phyloP scores from a whole-genome alignment of 2,888 invertebrate species.

The Lasioglossum lativentre region DNA sequence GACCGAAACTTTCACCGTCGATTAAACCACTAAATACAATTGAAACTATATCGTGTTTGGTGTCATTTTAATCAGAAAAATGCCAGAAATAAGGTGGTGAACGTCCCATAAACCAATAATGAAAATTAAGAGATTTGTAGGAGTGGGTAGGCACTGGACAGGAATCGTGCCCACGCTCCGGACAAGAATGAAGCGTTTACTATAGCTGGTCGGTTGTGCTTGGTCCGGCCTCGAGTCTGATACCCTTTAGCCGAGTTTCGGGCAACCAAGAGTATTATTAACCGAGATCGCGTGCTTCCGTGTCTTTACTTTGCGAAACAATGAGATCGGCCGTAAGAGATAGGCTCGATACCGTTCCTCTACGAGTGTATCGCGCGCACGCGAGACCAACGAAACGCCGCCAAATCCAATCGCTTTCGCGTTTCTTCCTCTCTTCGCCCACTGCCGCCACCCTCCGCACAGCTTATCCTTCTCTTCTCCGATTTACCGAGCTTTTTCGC shows the following conservation, averaged over 20 bases:
- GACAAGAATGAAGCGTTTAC: too few relatives aligned
- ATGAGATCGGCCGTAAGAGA: conserved; percentile 52
- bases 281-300: conserved; percentile 71
- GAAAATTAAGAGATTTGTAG: too few relatives aligned
- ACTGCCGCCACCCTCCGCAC: neutral
- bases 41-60: too few relatives aligned
- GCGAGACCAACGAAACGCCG: neutral
- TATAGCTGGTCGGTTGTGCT: too few relatives aligned
- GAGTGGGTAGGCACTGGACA: too few relatives aligned
- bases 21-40: too few relatives aligned
- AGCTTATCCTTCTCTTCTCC: neutral
- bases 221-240: conserved; percentile 55
- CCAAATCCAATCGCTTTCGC: neutral
- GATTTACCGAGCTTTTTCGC: neutral
- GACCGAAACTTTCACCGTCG: too few relatives aligned
- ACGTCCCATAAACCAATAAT: too few relatives aligned
- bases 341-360: conserved; percentile 13
- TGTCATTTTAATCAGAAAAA: too few relatives aligned
- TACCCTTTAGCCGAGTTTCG: conserved; percentile 79
- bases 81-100: too few relatives aligned
- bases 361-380: neutral
- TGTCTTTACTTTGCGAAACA: conserved; percentile 65
- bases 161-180: too few relatives aligned
- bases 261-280: conserved; percentile 77
- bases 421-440: neutral